Evolutionary conservation across 2,888 invertebrate genomes (phyloP).

Genomic region (Eupithecia centaureata): DNA sequence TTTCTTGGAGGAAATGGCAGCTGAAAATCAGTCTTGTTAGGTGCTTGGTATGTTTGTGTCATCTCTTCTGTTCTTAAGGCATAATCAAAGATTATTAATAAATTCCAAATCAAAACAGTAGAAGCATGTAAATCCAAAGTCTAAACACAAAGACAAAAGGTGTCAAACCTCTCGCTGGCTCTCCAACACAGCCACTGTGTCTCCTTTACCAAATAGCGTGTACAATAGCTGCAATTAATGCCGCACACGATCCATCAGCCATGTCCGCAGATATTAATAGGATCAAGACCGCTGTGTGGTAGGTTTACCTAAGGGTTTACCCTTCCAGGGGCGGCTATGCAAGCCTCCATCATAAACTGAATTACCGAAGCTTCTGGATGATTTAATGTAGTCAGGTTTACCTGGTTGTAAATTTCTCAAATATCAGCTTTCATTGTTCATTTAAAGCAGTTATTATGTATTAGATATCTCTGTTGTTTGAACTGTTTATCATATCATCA

Average conservation of each 20-base stretch:
- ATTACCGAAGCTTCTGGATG: neutral
- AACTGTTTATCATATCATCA: neutral
- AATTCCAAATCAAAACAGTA: neutral
- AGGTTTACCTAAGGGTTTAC: conserved; percentile 6
- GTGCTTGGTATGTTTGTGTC: neutral
- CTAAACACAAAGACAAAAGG: neutral
- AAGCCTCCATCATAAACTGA: neutral
- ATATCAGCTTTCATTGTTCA: neutral
- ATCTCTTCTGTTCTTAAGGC: neutral
- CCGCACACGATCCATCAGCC: conserved; percentile 24
- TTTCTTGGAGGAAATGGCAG: neutral
- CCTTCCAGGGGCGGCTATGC: neutral
- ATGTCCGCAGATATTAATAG: conserved; percentile 22
- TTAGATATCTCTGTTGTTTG: neutral
- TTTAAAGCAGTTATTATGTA: neutral
- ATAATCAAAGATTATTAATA: neutral
- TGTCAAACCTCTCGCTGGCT: neutral
- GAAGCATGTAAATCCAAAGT: neutral
- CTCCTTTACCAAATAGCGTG: conserved; percentile 16
- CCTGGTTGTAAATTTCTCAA: no score
- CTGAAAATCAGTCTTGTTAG: neutral
- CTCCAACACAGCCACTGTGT: conserved; percentile 14
- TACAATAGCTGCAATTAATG: conserved; percentile 27
- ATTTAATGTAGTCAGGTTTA: no score
- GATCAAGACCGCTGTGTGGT: conserved; percentile 6